Evolutionary conservation across 2,797 vertebrate species (phyloP), one percentile per base, ranked within the genome.

Genomic region (Huso huso): DNA sequence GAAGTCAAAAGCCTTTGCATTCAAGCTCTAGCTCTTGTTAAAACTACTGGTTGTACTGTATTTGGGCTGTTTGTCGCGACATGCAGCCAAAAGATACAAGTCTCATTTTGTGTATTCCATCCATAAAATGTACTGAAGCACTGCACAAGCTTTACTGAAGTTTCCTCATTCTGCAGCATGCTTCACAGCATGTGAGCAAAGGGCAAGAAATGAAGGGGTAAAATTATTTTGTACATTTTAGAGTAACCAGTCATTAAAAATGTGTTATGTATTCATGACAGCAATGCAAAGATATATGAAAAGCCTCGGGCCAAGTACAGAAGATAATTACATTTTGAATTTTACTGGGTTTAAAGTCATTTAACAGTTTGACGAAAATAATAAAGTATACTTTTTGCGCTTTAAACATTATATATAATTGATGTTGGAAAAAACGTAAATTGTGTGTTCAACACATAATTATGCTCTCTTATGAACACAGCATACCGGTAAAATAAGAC

Each of bases 281-380:
- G 91, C 91, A 84, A 81, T 66, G 82, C 82, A 69, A 91, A 96
- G 94, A 96, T 97, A 94, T 96, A 96, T 95, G 92, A 91, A 93
- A 90, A 88, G 90, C 93, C 93, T 81, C 81, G 81, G 94, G 95
- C 94, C 94, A 93, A 95, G 90, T 92, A 92, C 90, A 93, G 92
- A 92, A 95, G 94, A 96, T 98, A 96, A 97, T 98, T 96, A 94
- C 93, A 95, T 97, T 96, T 95, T 90, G 90, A 95, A 95, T 97
- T 95, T 96, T 93, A 94, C 94, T 93, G 93, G 93, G 90, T 94
- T 96, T 94, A 88, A 87, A 95, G 95, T 95, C 93, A 93, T 96
- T 98, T 94, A 95, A 95, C 91, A 93, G 90, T 96, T 95, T 87
- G 82, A 82, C 84, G 80, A 77, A 78, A 80, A 86, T 86, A 88